Base-by-base conservation (phyloP, 2,113 vertebrate species). In the human (Homo sapiens) region DNA sequence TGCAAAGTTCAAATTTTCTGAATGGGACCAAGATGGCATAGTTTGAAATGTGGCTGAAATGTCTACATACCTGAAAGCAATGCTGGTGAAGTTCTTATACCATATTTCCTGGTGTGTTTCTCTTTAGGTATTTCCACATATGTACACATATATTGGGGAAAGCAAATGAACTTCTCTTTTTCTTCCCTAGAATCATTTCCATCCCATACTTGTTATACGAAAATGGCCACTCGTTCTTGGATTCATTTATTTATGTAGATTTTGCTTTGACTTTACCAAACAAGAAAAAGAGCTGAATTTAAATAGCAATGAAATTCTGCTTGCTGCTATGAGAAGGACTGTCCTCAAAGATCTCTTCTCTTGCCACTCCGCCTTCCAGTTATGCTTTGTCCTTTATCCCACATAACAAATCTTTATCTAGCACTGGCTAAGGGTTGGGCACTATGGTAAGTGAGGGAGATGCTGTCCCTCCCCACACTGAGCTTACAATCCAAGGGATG, bases 11-110 rank as follows among this genome's bases (percentile, higher is more conserved):
- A 94, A 73, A 97, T 97, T 98, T 97, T 97, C 97, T 93, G 96
- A 98, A 98, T 98, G 95, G 92, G 96, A 97, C 97, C 96, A 97
- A 98, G 97, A 98, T 98, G 96, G 92, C 94, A 79, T 20, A 70
- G 79, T 59, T 96, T 96, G 96, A 92, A 92, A 95, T 57, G 30
- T 80, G 89, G 48, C 92, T 92, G 68, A 97, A 97, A 97, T 50
- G 55, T 85, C 82, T 70, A 50, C 57, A 5, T 45, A 48, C 91
- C 91, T 96, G 89, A 97, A 78, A 94, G 68, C 10, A 4, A 35
- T 72, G 55, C 20, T 43, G 59, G n/a, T 30, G 25, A 89, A 75
- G 82, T 81, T 73, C 64, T 89, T 27, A 38, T 70, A 43, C 79
- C 70, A 0, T 79, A 84, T 92, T 96, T 96, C 73, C 83, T 89